Evolutionary conservation across 2,888 invertebrate species (phyloP).

Genomic region (Mythimna pallens): DNA sequence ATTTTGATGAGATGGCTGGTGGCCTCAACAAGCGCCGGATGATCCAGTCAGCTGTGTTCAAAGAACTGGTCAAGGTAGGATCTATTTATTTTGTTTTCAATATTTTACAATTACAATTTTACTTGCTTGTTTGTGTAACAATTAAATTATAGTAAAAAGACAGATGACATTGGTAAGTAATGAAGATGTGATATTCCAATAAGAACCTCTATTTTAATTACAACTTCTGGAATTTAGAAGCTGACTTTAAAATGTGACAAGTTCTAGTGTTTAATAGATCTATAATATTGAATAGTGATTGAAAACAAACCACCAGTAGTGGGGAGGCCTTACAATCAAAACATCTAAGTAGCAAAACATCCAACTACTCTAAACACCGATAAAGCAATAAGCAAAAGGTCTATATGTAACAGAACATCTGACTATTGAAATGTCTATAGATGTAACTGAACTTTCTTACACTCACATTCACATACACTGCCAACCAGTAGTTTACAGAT

Average conservation of each 20-base stretch:
- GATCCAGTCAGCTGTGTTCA: slow-evolving; percentile 99
- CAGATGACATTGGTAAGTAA: neutral
- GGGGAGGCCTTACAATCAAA: neutral
- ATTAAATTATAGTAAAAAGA: neutral
- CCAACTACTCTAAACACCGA: too few relatives aligned
- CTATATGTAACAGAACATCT: too few relatives aligned
- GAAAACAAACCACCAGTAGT: neutral
- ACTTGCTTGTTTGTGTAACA: neutral
- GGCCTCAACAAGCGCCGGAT: slow-evolving; percentile 99
- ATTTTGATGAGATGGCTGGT: slow-evolving; percentile 99
- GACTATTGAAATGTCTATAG: too few relatives aligned
- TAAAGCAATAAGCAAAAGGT: too few relatives aligned
- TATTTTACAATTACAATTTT: neutral
- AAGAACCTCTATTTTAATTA: neutral
- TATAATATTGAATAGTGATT: neutral
- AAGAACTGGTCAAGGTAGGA: slow-evolving; percentile 98
- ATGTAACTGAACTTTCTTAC: too few relatives aligned
- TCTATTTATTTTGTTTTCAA: neutral
- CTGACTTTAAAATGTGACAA: neutral
- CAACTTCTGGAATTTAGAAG: neutral
- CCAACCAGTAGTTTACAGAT: too few relatives aligned
- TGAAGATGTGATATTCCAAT: neutral
- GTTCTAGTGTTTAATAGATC: neutral
- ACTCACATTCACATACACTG: too few relatives aligned
- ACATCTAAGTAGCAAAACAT: too few relatives aligned